These are phyloP conservation scores for Scortum barcoo DNA, from an alignment of 2,113 vertebrate genomes.

Conservation along the genomic window DNA sequence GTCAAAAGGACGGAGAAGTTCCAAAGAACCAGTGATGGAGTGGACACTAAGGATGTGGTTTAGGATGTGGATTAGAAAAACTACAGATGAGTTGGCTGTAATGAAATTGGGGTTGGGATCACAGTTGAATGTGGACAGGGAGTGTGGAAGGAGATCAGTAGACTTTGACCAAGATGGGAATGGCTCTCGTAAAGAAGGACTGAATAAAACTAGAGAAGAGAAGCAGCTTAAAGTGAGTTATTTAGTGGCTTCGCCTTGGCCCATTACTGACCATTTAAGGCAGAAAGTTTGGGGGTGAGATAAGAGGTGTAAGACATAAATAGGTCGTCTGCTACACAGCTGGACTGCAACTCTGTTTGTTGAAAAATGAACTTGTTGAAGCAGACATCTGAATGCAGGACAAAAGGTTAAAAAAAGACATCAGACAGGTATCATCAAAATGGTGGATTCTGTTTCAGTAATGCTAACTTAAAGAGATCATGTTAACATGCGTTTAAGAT, in stretches of 20 bases:
- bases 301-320: conserved; percentile 17
- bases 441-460: no score
- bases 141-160: conserved; percentile 15
- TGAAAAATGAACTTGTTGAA: conserved; percentile 15
- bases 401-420: neutral
- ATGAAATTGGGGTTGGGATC: neutral
- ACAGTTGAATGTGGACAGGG: neutral
- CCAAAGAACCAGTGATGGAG: conserved; percentile 49
- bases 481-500: no score
- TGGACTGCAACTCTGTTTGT: neutral
- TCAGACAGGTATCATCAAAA: neutral
- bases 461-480: no score
- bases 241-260: neutral
- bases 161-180: conserved; percentile 19
- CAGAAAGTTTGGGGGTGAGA: conserved; percentile 15
- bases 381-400: neutral
- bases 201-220: neutral
- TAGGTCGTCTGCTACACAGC: neutral
- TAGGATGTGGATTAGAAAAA: conserved; percentile 38
- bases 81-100: neutral
- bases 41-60: conserved; percentile 41
- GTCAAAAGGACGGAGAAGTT: conserved; percentile 63
- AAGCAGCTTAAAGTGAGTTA: conserved; percentile 1
- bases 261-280: conserved; percentile 2
- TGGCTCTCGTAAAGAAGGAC: neutral